Percentiles rank a stretch among this genome's conserved stretches.
These are phyloP conservation scores for Polydrusus pterygomalis DNA, from an alignment of 2,888 invertebrate genomes.

Conservation along the genomic window DNA sequence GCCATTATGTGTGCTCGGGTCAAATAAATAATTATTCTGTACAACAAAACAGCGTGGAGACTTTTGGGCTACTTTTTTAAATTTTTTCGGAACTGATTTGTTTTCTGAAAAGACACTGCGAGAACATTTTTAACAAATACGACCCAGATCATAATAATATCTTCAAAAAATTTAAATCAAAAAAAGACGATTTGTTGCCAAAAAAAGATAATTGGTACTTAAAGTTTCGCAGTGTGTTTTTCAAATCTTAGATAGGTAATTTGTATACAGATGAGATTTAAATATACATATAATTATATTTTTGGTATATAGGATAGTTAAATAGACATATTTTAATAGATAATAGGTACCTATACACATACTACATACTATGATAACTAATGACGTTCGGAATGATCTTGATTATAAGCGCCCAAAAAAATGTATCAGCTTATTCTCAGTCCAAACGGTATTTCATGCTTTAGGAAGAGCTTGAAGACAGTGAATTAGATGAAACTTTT, in stretches of 20 bases:
- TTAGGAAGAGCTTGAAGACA: too few relatives aligned
- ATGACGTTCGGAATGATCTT: background rate
- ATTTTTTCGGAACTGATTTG: slow-evolving; percentile 13
- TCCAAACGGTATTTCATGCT: too few relatives aligned
- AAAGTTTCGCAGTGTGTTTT: background rate
- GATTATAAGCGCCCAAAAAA: background rate
- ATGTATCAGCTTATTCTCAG: too few relatives aligned
- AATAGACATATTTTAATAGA: slow-evolving; percentile 19
- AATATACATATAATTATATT: slow-evolving; percentile 28
- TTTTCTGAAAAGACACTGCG: background rate
- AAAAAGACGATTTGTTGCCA: background rate
- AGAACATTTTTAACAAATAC: background rate
- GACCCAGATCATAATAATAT: too few relatives aligned
- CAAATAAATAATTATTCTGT: too few relatives aligned
- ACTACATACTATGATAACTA: too few relatives aligned
- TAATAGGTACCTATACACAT: background rate
- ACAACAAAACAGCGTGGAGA: background rate
- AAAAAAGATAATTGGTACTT: background rate
- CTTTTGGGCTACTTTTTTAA: background rate
- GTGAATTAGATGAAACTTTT: too few relatives aligned
- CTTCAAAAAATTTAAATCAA: too few relatives aligned
- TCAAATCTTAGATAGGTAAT: slow-evolving; percentile 8
- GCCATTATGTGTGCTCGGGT: too few relatives aligned
- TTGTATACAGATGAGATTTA: slow-evolving; percentile 16
- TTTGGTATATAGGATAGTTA: slow-evolving; percentile 19